Percentiles rank a stretch among this genome's conserved stretches.
These are phyloP conservation scores for Bicyclus anynana DNA, from an alignment of 1,140 invertebrate genomes.

Conservation along the genomic window DNA sequence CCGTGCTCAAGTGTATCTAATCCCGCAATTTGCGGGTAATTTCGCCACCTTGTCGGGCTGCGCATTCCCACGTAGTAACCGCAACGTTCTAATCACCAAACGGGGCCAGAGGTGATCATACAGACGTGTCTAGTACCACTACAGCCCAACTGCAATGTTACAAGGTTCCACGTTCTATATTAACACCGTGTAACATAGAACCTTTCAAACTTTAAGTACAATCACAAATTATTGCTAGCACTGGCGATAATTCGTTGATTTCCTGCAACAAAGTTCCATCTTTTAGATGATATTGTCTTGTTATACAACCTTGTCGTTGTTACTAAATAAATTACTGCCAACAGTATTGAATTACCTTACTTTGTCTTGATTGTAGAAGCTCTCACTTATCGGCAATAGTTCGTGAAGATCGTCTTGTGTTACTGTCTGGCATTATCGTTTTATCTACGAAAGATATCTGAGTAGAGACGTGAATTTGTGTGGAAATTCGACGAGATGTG, in stretches of 20 bases:
- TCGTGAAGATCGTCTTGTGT: slow-evolving; percentile 4
- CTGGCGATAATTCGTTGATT: neutral
- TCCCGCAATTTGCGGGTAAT: slow-evolving; percentile 50
- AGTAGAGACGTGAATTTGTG: neutral
- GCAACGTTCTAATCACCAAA: slow-evolving; percentile 29
- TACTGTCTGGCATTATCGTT: neutral
- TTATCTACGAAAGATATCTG: neutral
- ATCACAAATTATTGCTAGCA: neutral
- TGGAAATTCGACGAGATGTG: neutral
- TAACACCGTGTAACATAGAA: slow-evolving; percentile 1
- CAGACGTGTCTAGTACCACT: neutral
- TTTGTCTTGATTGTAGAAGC: slow-evolving; percentile 12
- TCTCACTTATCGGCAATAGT: slow-evolving; percentile 8
- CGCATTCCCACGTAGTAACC: slow-evolving; percentile 42
- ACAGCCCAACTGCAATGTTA: neutral
- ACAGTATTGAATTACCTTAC: slow-evolving; percentile 19
- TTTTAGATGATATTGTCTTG: neutral
- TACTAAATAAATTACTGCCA: slow-evolving; percentile 7
- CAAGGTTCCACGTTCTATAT: neutral
- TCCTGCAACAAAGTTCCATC: neutral
- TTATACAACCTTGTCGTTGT: neutral
- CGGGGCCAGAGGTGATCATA: slow-evolving; percentile 19
- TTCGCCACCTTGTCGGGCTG: slow-evolving; percentile 38
- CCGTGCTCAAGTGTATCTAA: slow-evolving; percentile 10
- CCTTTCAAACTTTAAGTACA: neutral